phyloP scores from a whole-genome alignment of 2,888 invertebrate genomes.

The Lasioglossum pauxillum region DNA sequence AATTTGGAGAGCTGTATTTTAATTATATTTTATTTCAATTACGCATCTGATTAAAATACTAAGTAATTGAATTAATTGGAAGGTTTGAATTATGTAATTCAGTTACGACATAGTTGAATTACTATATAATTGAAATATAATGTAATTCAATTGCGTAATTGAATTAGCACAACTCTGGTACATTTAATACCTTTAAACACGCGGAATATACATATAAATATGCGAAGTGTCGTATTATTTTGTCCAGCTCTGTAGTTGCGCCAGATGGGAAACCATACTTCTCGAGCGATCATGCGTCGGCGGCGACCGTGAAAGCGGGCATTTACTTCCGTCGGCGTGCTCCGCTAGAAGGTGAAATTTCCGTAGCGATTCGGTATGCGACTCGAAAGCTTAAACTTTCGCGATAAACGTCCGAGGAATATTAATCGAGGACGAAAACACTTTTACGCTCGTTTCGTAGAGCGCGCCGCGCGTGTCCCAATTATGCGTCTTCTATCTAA shows the following conservation, averaged over 20 bases:
- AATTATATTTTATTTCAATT: too few relatives aligned
- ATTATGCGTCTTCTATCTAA: constrained; percentile 39
- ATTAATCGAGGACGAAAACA: constrained; percentile 66
- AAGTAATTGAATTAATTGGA: too few relatives aligned
- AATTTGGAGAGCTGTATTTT: too few relatives aligned
- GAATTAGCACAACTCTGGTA: neutral
- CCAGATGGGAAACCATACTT: neutral
- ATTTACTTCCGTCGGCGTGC: constrained; percentile 51
- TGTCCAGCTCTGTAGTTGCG: neutral
- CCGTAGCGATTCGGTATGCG: constrained; percentile 55
- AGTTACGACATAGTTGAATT: too few relatives aligned
- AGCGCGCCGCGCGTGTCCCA: constrained; percentile 25
- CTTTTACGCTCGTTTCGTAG: constrained; percentile 70
- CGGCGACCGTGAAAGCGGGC: constrained; percentile 64
- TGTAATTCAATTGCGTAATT: too few relatives aligned
- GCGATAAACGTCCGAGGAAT: constrained; percentile 57
- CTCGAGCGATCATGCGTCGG: constrained; percentile 37
- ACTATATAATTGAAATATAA: too few relatives aligned
- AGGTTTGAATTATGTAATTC: too few relatives aligned
- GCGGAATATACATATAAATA: neutral
- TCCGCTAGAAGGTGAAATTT: constrained; percentile 65
- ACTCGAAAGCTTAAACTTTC: constrained; percentile 61
- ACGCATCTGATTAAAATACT: too few relatives aligned
- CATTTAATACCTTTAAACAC: neutral
- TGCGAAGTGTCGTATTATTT: neutral